Conservation (phyloP, 1,140 invertebrate genomes). For the Melipona quadrifasciata region DNA sequence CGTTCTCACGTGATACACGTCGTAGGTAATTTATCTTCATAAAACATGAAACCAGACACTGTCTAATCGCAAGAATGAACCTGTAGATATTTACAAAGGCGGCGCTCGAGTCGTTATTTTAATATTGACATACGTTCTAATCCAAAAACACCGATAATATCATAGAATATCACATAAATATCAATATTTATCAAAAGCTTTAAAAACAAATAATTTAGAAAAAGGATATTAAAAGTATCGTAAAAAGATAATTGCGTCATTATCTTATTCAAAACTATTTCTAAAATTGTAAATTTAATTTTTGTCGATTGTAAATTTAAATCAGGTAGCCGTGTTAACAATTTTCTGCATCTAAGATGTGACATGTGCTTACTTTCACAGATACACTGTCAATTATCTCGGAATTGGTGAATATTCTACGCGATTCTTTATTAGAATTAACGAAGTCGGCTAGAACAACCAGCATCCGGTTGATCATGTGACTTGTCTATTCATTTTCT, state of each 20-base stretch:
- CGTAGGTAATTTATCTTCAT: constrained; percentile 25
- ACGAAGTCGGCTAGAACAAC: constrained; percentile 43
- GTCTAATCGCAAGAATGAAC: background rate
- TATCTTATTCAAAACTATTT: background rate
- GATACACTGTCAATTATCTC: background rate
- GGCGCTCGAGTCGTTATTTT: background rate
- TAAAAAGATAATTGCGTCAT: background rate
- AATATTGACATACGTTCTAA: background rate
- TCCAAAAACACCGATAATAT: background rate
- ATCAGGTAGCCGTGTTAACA: background rate
- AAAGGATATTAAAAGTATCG: background rate
- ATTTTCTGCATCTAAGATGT: too few relatives aligned
- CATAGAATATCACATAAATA: background rate
- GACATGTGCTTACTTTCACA: background rate
- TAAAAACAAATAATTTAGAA: background rate
- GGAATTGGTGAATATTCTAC: constrained; percentile 22
- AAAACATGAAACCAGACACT: constrained; percentile 6
- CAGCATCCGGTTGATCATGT: constrained; percentile 52
- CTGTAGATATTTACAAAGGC: background rate
- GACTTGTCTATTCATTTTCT: constrained; percentile 28
- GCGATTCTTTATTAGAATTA: constrained; percentile 58
- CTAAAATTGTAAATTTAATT: background rate
- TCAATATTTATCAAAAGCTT: background rate
- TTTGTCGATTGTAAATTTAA: background rate
- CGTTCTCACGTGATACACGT: background rate